Conservation (phyloP, 2,797 vertebrate species). For the Phrynocephalus forsythii region DNA sequence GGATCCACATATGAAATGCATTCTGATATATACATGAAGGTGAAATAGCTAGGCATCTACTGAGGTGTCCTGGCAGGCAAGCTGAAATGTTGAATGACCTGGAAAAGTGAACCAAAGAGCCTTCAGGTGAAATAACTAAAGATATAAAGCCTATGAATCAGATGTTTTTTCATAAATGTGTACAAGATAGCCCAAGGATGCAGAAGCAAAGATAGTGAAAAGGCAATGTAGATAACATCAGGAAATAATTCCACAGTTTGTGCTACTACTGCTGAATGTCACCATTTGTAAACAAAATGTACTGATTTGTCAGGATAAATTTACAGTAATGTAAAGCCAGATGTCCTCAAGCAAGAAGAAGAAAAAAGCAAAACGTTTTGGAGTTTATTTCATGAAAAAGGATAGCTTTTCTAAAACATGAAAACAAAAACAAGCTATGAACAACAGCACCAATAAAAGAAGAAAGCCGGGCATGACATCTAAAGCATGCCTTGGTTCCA, state of each 20-base stretch:
- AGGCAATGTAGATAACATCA: constrained; percentile 1
- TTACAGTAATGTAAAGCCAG: constrained; percentile 13
- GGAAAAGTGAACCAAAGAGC: background rate
- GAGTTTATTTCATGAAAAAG: background rate
- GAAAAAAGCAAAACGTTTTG: background rate
- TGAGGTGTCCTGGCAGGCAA: background rate
- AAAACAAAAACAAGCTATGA: background rate
- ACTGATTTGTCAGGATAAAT: background rate
- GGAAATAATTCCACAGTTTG: constrained; percentile 12
- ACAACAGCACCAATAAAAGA: background rate
- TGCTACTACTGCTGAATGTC: constrained; percentile 22
- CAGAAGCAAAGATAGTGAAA: background rate
- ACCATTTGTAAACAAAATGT: constrained; percentile 3
- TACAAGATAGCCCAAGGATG: background rate
- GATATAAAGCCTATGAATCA: background rate
- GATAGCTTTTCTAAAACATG: background rate
- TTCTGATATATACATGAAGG: background rate
- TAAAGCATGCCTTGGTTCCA: background rate
- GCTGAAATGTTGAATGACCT: constrained; percentile 6
- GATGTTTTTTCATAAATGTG: background rate
- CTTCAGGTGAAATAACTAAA: background rate
- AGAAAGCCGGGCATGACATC: too few relatives aligned
- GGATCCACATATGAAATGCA: background rate
- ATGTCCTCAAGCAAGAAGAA: background rate
- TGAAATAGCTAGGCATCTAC: background rate